phyloP scores from a whole-genome alignment of 92 coral and sea anemone species.

The Actinostola sp. region DNA sequence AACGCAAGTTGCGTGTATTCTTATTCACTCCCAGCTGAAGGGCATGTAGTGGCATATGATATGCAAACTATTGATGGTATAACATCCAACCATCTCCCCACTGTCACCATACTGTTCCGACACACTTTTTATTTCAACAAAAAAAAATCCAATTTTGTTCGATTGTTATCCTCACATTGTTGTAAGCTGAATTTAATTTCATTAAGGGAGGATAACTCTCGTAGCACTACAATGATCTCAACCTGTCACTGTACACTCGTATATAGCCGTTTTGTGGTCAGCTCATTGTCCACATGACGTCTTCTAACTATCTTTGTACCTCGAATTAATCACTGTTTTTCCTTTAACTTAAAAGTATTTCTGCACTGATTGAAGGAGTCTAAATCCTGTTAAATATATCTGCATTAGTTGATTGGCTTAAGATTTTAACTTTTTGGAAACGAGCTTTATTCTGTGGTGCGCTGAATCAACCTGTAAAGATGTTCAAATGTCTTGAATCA shows the following conservation, averaged over 20 bases:
- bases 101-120: slow-evolving; percentile 40
- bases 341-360: slow-evolving; percentile 25
- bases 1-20: no score
- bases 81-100: slow-evolving; percentile 20
- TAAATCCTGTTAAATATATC: slow-evolving; percentile 12
- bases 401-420: slow-evolving; percentile 16
- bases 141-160: slow-evolving; percentile 24
- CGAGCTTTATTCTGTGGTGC: not conserved
- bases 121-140: slow-evolving; percentile 16
- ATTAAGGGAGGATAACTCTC: slow-evolving; percentile 3
- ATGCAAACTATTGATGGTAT: slow-evolving; percentile 6
- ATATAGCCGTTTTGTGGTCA: slow-evolving; percentile 6
- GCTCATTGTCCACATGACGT: slow-evolving; percentile 20
- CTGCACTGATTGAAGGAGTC: slow-evolving; percentile 5
- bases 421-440: not conserved
- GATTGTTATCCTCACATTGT: slow-evolving; percentile 33
- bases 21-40: slow-evolving; percentile 30
- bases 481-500: not conserved
- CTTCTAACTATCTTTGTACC: slow-evolving; percentile 10
- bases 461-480: not conserved
- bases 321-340: slow-evolving; percentile 3
- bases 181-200: slow-evolving; percentile 40
- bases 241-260: slow-evolving; percentile 19
- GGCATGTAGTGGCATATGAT: slow-evolving; percentile 6
- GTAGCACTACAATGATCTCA: slow-evolving; percentile 7